Percentiles rank a stretch among this genome's conserved stretches.
Conservation (phyloP, 23 tunicate genomes). For the Ascidia mentula region DNA sequence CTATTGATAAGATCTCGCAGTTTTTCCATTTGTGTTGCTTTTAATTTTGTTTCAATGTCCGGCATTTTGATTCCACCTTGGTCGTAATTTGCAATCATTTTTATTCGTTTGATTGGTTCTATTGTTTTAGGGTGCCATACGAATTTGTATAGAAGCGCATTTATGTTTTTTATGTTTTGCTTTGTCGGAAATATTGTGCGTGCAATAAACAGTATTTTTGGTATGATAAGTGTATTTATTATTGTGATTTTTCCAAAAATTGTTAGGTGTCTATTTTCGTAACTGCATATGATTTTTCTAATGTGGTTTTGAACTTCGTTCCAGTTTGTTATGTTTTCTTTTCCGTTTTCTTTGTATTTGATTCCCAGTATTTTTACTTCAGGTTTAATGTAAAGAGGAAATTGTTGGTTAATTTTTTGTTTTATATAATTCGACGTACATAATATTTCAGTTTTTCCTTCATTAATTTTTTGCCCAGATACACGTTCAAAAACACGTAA, state of each 20-base stretch:
- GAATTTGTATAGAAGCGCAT: background rate
- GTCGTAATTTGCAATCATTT: background rate
- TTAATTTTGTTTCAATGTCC: background rate
- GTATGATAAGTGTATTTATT: conserved; percentile 14
- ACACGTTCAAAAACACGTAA: background rate
- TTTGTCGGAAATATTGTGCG: background rate
- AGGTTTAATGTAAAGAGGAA: background rate
- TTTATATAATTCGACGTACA: background rate
- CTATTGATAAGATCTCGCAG: background rate
- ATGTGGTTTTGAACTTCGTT: too few species aligned
- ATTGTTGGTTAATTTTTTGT: background rate
- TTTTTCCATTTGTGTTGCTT: background rate
- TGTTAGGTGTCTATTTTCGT: background rate
- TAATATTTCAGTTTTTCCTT: conserved; percentile 20
- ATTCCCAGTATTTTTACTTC: conserved; percentile 9
- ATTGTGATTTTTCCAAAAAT: background rate
- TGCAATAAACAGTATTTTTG: background rate
- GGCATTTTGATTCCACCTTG: conserved; percentile 5
- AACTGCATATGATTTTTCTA: background rate
- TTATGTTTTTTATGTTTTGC: background rate
- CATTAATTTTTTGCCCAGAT: conserved; percentile 27
- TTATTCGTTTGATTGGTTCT: conserved; percentile 3
- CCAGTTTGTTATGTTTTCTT: background rate
- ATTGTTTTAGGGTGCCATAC: conserved; percentile 11
- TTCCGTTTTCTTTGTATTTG: background rate